phyloP scores from a whole-genome alignment of 2,113 vertebrate genomes.

The rabbit (Oryctolagus cuniculus) region mOryCun1.1 NC_091441.1:95560501-95561000 shows the following conservation, averaged over 20 bases:
- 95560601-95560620: neutral
- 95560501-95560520: neutral
- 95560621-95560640: fast-evolving
- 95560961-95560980: neutral
- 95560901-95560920: neutral
- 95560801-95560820: neutral
- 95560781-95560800: neutral
- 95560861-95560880: neutral
- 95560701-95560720: neutral
- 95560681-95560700: neutral
- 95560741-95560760: neutral
- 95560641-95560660: neutral
- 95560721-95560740: neutral
- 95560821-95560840: neutral
- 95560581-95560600: neutral
- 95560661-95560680: neutral
- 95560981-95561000: neutral
- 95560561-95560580: neutral
- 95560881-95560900: neutral
- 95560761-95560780: neutral
- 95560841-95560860: neutral
- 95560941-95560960: slow-evolving; percentile 30
- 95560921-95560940: neutral
- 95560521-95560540: neutral
- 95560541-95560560: neutral